A percentile compares a stretch with the other conserved stretches of the same genome.
Conservation (phyloP, 2,888 invertebrate species). For the Scelioninae gen. 1 region DNA sequence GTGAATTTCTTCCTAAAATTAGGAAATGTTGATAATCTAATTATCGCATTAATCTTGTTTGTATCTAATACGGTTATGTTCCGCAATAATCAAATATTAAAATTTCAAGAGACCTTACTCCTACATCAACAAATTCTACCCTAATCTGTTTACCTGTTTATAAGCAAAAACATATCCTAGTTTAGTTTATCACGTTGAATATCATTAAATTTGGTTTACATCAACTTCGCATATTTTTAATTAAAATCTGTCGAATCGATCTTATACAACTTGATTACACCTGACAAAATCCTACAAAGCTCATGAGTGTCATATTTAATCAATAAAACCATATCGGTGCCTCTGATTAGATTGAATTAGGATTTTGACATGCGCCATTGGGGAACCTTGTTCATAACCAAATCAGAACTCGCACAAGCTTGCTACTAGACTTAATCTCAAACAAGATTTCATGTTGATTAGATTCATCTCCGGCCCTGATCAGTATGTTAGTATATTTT, state of each 20-base stretch:
- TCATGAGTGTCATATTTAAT: slow-evolving; percentile 33
- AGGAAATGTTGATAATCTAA: neutral
- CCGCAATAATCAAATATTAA: slow-evolving; percentile 2
- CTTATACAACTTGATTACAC: slow-evolving; percentile 10
- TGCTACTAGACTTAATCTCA: slow-evolving; percentile 33
- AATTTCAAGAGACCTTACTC: neutral
- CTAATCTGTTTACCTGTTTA: neutral
- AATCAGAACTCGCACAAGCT: slow-evolving; percentile 25
- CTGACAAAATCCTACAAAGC: slow-evolving; percentile 27
- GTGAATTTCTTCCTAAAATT: neutral
- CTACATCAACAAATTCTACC: neutral
- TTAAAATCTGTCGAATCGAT: slow-evolving; percentile 1
- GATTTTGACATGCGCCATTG: slow-evolving; percentile 29
- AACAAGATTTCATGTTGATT: slow-evolving; percentile 39
- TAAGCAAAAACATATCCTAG: neutral
- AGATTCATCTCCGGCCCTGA: slow-evolving; percentile 13
- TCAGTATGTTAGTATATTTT: slow-evolving; percentile 2
- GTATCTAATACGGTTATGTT: neutral
- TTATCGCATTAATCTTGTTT: neutral
- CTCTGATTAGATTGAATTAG: slow-evolving; percentile 31
- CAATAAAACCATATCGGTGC: slow-evolving; percentile 27
- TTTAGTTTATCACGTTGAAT: neutral
- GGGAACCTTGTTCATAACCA: slow-evolving; percentile 21
- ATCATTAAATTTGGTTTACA: neutral
- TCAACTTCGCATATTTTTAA: slow-evolving; percentile 1